These are phyloP conservation scores for Pyrgilauda ruficollis DNA, from an alignment of 2,113 vertebrate genomes.

Conservation along the genomic window DNA sequence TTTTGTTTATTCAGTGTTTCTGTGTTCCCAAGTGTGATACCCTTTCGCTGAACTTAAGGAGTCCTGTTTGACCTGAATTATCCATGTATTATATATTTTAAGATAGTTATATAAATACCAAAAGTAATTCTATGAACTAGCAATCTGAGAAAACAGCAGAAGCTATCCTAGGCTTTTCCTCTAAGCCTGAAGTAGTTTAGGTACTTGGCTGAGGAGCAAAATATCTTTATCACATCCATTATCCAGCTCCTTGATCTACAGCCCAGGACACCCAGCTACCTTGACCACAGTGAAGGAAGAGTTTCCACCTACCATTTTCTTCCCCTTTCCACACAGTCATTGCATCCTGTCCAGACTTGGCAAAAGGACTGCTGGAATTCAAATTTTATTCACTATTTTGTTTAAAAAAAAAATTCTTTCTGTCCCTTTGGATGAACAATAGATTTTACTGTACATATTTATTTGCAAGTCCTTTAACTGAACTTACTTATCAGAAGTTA, in stretches of 20 bases:
- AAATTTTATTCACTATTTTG: not conserved
- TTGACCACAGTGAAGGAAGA: not conserved
- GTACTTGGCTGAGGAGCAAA: not conserved
- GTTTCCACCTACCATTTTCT: not conserved
- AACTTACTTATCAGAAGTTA: not conserved
- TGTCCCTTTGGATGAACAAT: not conserved
- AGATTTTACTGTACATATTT: not conserved
- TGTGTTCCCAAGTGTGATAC: not conserved
- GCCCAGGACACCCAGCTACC: not conserved
- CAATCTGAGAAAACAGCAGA: not conserved
- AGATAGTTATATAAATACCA: not conserved
- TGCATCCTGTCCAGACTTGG: not conserved
- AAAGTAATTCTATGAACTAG: not conserved
- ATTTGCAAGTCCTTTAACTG: not conserved
- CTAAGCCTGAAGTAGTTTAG: not conserved
- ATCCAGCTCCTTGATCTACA: not conserved
- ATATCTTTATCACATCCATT: not conserved
- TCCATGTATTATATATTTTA: not conserved
- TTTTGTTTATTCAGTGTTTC: not conserved
- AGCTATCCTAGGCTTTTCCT: not conserved
- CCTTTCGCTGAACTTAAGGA: not conserved
- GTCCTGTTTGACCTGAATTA: not conserved
- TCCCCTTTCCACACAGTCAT: not conserved
- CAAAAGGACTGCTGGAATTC: not conserved
- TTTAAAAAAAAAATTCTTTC: not conserved